Base-by-base conservation (phyloP, 2,113 vertebrate species). In the Hylia prasina region DNA sequence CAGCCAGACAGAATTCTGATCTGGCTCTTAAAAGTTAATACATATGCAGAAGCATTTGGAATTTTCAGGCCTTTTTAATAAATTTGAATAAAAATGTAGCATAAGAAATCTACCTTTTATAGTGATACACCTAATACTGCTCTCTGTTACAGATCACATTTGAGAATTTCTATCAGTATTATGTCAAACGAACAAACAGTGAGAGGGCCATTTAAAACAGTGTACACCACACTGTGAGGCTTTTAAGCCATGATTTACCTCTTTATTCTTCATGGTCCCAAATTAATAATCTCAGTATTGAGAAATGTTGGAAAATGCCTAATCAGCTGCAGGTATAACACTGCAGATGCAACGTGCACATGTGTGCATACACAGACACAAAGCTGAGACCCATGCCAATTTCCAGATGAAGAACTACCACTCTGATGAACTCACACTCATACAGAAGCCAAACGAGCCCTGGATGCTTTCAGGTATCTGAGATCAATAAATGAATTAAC, bases 1-100 rank as follows among this genome's bases (percentile, higher is more conserved):
- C n/a, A 87, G 57, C 40, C 83, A 91, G 78, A 69, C n/a, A 77
- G 79, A 93, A 90, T 94, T 80, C 76, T 78, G 71, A 68, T 88
- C 54, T 90, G 63, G 50, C 64, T 73, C 23, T 90, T 90, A 54
- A 72, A 73, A 40, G 10, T 33, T 88, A 51, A 64, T 82, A 58
- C 39, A 80, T 72, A 94, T 72, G 48, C 20, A 91, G 56, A 89
- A 61, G 33, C 42, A 70, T 56, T 75, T 91, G 45, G 86, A 81
- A 87, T 66, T 86, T 93, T 45, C 57, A 89, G 50, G 45, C 12
- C 9, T 88, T 85, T 87, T 87, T 3, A 83, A 85, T 86, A 92
- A 82, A 92, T 88, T 44, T 66, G 80, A 92, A 95, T 90, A 71
- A 92, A 87, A 54, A 90, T 66, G n/a, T 56, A 68, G 76, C 21